phyloP scores from a whole-genome alignment of 2,113 vertebrate genomes.

The Climacteris rufus region DNA sequence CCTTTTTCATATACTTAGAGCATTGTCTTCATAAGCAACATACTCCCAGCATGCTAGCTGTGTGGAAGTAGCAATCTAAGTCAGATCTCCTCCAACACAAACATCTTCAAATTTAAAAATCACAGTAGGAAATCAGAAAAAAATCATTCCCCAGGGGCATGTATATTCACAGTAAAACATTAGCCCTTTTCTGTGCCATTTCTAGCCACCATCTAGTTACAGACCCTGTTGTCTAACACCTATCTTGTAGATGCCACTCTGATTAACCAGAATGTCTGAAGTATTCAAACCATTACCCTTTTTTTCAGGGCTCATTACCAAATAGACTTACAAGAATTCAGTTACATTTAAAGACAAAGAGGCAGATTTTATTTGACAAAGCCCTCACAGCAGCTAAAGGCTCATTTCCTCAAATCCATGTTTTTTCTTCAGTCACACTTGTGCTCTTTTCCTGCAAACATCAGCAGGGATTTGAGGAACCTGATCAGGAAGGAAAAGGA shows the following conservation, averaged over 20 bases:
- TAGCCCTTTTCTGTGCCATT: not conserved
- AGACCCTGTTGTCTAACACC: not conserved
- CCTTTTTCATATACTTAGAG: not conserved
- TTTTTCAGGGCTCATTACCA: not conserved
- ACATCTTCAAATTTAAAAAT: conserved; percentile 12
- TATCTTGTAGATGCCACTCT: not conserved
- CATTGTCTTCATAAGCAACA: not conserved
- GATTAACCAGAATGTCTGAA: not conserved
- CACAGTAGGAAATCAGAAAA: not conserved
- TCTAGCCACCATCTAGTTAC: not conserved
- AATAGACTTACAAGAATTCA: not conserved
- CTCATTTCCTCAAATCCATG: not conserved
- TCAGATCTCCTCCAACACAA: not conserved
- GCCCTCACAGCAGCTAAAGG: not conserved
- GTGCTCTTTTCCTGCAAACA: not conserved
- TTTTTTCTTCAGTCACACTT: not conserved
- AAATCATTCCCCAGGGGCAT: not conserved
- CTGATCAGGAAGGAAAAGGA: not conserved
- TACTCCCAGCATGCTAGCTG: not conserved
- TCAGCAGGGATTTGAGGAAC: not conserved
- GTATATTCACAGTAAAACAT: not conserved
- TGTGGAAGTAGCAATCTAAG: not conserved
- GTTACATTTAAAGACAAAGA: not conserved
- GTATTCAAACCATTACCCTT: not conserved
- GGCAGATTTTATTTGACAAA: not conserved